Evolutionary conservation across 1,140 invertebrate species (phyloP), one percentile per base, ranked within the genome.

Genomic region (Polypedilum pembai): DNA sequence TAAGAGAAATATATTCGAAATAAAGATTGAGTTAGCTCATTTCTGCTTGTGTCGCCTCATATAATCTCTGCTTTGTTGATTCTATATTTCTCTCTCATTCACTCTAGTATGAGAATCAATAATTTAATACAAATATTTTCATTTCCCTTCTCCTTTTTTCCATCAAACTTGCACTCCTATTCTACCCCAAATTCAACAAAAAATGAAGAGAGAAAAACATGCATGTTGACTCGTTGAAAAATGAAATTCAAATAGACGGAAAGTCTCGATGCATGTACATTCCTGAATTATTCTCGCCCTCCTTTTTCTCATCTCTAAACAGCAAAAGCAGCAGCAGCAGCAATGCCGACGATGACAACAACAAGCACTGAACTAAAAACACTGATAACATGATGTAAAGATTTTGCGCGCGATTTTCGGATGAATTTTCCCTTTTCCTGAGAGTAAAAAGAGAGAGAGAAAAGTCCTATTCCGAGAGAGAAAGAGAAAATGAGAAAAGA

Each of bases 361-460:
- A 45, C 41, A 56, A 15, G 24, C 45, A 56, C 20, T 18, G 65
- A 69, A 21, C 65, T 69, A 18, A 69, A 69, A 69, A 69, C 20
- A 69, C 65, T 69, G 65, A 69, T 69, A 69, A 69, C 17, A 69
- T 69, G 65, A 20, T 21, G 17, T 69, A 21, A 69, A 69, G 65
- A 69, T 69, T 69, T 69, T 69, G 65, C 65, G 65, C 65, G 65
- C 20, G 65, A 69, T 69, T 33, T 69, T 69, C 17, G 65, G 20
- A 18, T 18, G 17, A 3, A 5, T 33, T 33, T 33, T 33, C 5
- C 24, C 5, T 5, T 33, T 33, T 33, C 24, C 24, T 18, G 8
- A 20, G 65, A 20, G 65, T 3, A 18, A 20, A 18, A 56, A 18
- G 18, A 69, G 8, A 4, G 45, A 56, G 45, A 56, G 45, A 56